Conservation (phyloP, 2,888 invertebrate species). For the Cerastoderma edule region DNA sequence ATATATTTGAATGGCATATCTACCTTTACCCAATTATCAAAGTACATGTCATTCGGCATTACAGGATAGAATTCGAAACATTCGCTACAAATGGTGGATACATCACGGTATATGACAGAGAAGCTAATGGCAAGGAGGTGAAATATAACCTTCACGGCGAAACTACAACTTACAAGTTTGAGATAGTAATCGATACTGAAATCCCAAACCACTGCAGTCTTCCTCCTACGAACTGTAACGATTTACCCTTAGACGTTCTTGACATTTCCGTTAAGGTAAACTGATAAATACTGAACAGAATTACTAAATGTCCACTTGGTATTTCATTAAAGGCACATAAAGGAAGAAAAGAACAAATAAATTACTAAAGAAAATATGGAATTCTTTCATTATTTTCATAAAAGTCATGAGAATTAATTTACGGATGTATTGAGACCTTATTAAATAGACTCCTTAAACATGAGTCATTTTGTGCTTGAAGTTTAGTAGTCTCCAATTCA, state of each 20-base stretch:
- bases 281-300: background rate
- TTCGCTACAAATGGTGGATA: constrained; percentile 31
- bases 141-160: constrained; percentile 1
- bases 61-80: constrained; percentile 13
- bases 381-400: too few relatives aligned
- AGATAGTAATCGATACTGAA: constrained; percentile 12
- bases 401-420: too few relatives aligned
- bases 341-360: too few relatives aligned
- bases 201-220: constrained; percentile 11
- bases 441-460: too few relatives aligned
- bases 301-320: background rate
- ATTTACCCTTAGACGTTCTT: constrained; percentile 1
- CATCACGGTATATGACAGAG: constrained; percentile 17
- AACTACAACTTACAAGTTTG: constrained; percentile 14
- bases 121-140: background rate
- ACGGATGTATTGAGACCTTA: too few relatives aligned
- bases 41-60: too few relatives aligned
- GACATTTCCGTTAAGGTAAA: constrained; percentile 7
- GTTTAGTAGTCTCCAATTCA: too few relatives aligned
- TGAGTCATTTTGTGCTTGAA: too few relatives aligned
- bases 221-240: background rate
- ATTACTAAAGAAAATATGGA: too few relatives aligned
- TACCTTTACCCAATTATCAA: too few relatives aligned
- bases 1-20: too few relatives aligned
- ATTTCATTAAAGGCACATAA: too few relatives aligned